Evolutionary conservation across 2,888 invertebrate species (phyloP).

Genomic region (Agelastica alni): DNA sequence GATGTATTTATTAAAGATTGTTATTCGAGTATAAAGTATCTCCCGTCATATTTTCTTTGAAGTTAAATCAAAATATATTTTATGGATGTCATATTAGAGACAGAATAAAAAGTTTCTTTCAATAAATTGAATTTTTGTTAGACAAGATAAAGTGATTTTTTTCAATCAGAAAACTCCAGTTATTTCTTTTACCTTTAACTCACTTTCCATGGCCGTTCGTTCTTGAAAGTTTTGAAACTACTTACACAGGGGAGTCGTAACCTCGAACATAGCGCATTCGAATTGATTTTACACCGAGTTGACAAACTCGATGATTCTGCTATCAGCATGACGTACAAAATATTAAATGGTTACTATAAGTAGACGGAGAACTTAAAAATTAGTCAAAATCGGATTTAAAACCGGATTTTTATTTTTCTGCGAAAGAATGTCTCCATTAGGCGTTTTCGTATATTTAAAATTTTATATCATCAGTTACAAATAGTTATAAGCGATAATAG

Average conservation of each 20-base stretch:
- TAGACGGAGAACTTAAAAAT: too few species aligned
- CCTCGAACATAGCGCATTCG: conserved; percentile 7
- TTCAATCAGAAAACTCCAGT: conserved; percentile 15
- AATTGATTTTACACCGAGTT: conserved; percentile 20
- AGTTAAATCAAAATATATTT: too few species aligned
- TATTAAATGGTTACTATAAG: too few species aligned
- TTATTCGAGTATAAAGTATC: too few species aligned
- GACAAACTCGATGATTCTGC: conserved; percentile 10
- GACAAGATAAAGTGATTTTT: conserved; percentile 17
- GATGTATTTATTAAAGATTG: too few species aligned
- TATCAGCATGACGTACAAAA: conserved; percentile 13
- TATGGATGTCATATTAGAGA: conserved; percentile 4
- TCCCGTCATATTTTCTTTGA: too few species aligned
- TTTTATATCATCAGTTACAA: too few species aligned
- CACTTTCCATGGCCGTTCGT: conserved; percentile 17
- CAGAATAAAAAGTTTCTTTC: conserved; percentile 5
- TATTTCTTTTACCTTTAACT: conserved; percentile 21
- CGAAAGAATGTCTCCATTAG: too few species aligned
- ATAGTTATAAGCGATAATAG: too few species aligned
- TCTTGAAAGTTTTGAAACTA: conserved; percentile 15
- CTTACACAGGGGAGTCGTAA: conserved; percentile 15
- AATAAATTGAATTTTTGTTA: conserved; percentile 11
- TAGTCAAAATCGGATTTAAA: too few species aligned
- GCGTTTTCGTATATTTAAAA: too few species aligned
- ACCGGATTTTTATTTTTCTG: too few species aligned